A percentile compares a stretch with the other conserved stretches of the same genome.
Evolutionary conservation across 2,888 invertebrate genomes (phyloP).

Genomic region (Agelastica alni): DNA sequence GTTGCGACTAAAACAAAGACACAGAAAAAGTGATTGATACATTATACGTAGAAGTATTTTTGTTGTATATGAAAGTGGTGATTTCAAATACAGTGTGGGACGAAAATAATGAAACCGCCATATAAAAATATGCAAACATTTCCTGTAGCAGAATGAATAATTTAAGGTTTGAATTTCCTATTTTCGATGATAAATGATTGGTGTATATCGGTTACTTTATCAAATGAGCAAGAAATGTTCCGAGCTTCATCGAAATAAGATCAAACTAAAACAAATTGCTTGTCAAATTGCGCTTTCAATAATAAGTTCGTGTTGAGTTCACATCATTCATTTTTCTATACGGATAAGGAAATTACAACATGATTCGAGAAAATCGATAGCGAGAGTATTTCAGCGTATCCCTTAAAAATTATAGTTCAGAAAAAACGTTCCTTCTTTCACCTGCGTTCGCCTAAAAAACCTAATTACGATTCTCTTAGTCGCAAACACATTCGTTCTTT

Average conservation of each 20-base stretch:
- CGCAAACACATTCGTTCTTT: too few relatives aligned
- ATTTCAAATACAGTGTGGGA: too few relatives aligned
- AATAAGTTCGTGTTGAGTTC: constrained; percentile 57
- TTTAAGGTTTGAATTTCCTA: too few relatives aligned
- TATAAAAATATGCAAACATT: too few relatives aligned
- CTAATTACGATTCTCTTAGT: too few relatives aligned
- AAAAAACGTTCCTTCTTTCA: neutral
- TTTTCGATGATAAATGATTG: constrained; percentile 14
- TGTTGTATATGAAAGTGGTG: too few relatives aligned
- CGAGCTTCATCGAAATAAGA: constrained; percentile 36
- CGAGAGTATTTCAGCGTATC: constrained; percentile 1
- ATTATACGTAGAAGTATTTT: too few relatives aligned
- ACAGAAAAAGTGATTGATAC: too few relatives aligned
- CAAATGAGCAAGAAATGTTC: constrained; percentile 21
- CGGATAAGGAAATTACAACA: constrained; percentile 56
- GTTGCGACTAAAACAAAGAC: too few relatives aligned
- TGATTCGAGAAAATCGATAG: constrained; percentile 45
- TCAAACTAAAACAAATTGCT: constrained; percentile 54
- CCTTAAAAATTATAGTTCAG: constrained; percentile 2
- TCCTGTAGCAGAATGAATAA: too few relatives aligned
- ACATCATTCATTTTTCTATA: constrained; percentile 56
- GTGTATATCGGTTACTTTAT: constrained; percentile 22
- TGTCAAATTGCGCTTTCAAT: constrained; percentile 56
- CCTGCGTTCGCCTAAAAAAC: neutral
- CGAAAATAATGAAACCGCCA: too few relatives aligned